Conservation (phyloP, 1,140 invertebrate species). For the Oncopeltus fasciatus region DNA sequence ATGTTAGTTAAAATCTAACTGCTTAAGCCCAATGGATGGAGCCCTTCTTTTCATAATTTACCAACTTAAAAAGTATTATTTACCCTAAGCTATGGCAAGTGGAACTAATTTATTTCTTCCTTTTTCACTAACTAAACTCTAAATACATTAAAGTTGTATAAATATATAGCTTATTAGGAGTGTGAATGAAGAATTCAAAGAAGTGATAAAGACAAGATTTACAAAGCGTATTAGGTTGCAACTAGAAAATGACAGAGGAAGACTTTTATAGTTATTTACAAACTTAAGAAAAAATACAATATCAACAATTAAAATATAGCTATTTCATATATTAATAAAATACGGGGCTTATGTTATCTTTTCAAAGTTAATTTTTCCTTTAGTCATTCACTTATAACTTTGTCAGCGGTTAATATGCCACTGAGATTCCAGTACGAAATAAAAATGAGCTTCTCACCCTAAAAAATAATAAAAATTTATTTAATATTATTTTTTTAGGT, state of each 20-base stretch:
- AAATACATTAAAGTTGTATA: background rate
- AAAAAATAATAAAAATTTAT: background rate
- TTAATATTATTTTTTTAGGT: too few species aligned
- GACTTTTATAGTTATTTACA: background rate
- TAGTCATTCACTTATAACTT: too few species aligned
- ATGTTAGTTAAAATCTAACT: too few species aligned
- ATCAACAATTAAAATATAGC: background rate
- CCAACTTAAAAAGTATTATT: too few species aligned
- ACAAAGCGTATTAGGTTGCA: background rate
- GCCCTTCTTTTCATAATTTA: too few species aligned
- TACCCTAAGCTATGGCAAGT: too few species aligned
- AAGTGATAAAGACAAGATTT: constrained; percentile 1
- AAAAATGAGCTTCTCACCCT: too few species aligned
- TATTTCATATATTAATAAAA: background rate
- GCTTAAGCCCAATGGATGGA: too few species aligned
- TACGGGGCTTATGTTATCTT: background rate
- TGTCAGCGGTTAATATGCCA: background rate
- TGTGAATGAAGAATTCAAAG: background rate
- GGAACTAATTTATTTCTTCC: too few species aligned
- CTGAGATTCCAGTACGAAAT: background rate
- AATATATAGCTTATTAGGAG: background rate
- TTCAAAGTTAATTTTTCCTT: background rate
- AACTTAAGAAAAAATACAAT: background rate
- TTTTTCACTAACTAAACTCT: background rate
- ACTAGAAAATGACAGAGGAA: background rate